A percentile compares a stretch with the other conserved stretches of the same genome.
Evolutionary conservation across 2,888 invertebrate genomes (phyloP).

Genomic region (Agrochola circellaris): DNA sequence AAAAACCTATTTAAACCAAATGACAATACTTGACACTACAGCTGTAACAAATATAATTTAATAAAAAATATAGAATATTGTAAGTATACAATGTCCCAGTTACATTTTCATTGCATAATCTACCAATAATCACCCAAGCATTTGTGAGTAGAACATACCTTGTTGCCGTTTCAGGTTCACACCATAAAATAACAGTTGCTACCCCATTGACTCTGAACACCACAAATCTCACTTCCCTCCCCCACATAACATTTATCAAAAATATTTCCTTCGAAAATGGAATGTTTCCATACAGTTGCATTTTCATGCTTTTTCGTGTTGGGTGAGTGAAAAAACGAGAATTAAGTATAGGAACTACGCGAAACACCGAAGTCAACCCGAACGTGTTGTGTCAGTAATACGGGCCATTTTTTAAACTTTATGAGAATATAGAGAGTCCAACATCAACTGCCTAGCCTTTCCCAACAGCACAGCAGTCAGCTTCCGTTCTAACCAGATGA

Average conservation of each 20-base stretch:
- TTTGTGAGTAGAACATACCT: background rate
- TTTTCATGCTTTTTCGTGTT: conserved; percentile 14
- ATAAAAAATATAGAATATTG: no score
- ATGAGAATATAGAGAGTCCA: background rate
- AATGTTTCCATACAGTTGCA: conserved; percentile 27
- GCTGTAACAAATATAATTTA: no score
- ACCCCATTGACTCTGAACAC: conserved; percentile 12
- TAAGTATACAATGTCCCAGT: no score
- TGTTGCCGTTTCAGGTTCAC: background rate
- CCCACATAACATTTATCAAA: background rate
- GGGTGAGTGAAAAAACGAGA: conserved; percentile 19
- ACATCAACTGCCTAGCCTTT: no score
- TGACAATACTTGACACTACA: no score
- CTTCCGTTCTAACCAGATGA: no score
- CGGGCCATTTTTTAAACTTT: background rate
- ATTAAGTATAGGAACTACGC: background rate
- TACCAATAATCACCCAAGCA: no score
- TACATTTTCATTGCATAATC: no score
- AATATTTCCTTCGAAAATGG: conserved; percentile 12
- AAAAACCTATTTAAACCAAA: no score
- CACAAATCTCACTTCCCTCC: background rate
- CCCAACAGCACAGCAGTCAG: no score
- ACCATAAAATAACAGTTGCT: background rate
- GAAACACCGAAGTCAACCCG: background rate
- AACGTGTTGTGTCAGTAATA: conserved; percentile 6